Evolutionary conservation across 2,113 vertebrate species (phyloP), one percentile per base, ranked within the genome.

Genomic region (Melanocharis versteri): DNA sequence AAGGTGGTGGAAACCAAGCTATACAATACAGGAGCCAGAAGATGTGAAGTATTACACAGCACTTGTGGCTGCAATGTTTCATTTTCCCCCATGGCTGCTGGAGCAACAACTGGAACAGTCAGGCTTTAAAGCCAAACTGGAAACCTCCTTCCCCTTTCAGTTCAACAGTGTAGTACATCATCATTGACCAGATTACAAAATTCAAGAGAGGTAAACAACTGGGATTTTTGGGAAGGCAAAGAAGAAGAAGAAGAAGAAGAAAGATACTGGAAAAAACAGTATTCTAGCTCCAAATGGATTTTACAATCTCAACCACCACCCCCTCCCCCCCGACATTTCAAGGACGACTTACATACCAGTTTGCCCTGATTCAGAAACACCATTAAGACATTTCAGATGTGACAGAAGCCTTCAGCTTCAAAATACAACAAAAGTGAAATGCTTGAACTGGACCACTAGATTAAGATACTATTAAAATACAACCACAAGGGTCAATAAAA

Each of bases 391-490:
- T 42, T 87, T 93, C 37, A 93, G 72, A 47, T 78, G 24, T 56
- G 26, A 66, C 90, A 83, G 85, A 93, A 96, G 79, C 65, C 27
- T 82, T 60, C 65, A 68, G 44, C 44, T 95, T 94, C 48, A 66
- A 86, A 77, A 89, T 33, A 83, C 42, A 95, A 33, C 20, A 54
- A 84, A 96, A 48, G 17, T 78, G 33, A 93, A 92, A 95, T 82
- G 88, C 19, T 90, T 81, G 76, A 93, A 94, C 8, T 84, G 62
- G 88, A 85, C 62, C 42, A 79, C 93, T 89, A 81, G 73, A 73
- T 83, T 61, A 94, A 97, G 44, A 89, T 35, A 58, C 80, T 91
- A 70, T 81, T 93, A 87, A 91, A 94, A 96, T n/a, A 87, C 11
- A 96, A 80, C 64, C 76, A 54, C 9, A 1, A 60, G 70, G 70